These are phyloP conservation scores for Achatina immaculata DNA, from an alignment of 1,140 invertebrate genomes.

Conservation along the genomic window DNA sequence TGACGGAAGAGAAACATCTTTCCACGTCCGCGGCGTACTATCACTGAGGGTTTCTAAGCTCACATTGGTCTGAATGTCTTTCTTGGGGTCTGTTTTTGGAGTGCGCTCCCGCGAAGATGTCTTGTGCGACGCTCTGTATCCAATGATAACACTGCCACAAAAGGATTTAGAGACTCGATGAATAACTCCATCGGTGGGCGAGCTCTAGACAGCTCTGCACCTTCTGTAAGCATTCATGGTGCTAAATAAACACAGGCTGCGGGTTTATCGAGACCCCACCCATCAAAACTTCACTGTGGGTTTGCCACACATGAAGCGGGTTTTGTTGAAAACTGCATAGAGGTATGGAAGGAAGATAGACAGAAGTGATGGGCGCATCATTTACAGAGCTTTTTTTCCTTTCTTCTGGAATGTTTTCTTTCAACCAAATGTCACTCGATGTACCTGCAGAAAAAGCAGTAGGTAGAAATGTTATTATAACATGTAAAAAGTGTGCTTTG, in stretches of 20 bases:
- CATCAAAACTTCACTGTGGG: too few species aligned
- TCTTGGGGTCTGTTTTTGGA: background rate
- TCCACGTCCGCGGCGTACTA: background rate
- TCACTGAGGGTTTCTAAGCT: conserved; percentile 7
- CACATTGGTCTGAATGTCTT: background rate
- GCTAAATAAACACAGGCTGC: background rate
- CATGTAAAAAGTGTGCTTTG: too few species aligned
- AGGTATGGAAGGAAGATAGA: too few species aligned
- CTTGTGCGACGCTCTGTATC: background rate
- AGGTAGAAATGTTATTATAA: too few species aligned
- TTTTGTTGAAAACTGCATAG: too few species aligned
- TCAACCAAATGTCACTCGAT: too few species aligned
- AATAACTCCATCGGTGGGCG: conserved; percentile 11
- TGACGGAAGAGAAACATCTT: conserved; percentile 2
- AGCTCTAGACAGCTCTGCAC: background rate
- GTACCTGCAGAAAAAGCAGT: too few species aligned
- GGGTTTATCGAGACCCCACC: background rate
- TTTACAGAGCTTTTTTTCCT: too few species aligned
- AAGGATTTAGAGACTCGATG: background rate
- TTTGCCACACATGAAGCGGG: too few species aligned
- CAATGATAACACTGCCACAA: background rate
- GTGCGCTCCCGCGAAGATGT: background rate
- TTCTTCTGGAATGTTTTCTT: too few species aligned
- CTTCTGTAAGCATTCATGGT: background rate
- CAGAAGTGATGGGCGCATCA: too few species aligned